phyloP scores from a whole-genome alignment of 2,113 vertebrate genomes.

The Xyrauchen texanus region DNA sequence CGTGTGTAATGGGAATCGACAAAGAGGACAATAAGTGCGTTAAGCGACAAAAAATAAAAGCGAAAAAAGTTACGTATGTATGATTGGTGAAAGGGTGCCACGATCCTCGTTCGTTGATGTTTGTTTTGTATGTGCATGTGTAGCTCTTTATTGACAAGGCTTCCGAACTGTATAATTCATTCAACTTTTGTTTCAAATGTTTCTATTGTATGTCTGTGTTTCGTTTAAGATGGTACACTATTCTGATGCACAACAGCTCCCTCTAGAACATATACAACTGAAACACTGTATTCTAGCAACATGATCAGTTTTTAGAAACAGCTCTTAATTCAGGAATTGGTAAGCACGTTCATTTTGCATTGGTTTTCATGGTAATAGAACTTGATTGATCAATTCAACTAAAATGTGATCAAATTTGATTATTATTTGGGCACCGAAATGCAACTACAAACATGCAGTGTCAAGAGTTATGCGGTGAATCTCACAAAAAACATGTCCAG shows the following conservation, averaged over 20 bases:
- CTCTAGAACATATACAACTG: too few species aligned
- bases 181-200: not conserved
- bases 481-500: too few species aligned
- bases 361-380: too few species aligned
- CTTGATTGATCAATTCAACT: too few species aligned
- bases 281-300: too few species aligned
- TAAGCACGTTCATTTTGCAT: too few species aligned
- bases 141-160: constrained; percentile 44
- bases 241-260: not conserved
- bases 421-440: too few species aligned
- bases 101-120: constrained; percentile 55
- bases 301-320: too few species aligned
- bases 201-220: constrained; percentile 11
- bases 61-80: constrained; percentile 17
- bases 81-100: constrained; percentile 70
- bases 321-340: too few species aligned
- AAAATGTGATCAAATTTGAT: too few species aligned
- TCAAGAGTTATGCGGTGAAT: too few species aligned
- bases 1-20: constrained; percentile 32
- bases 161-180: constrained; percentile 9
- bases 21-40: not conserved
- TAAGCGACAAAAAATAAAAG: constrained; percentile 13
- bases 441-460: too few species aligned
- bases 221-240: not conserved
- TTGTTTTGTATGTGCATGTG: constrained; percentile 69